Evolutionary conservation across 2,797 vertebrate species (phyloP), one percentile per base, ranked within the genome.

Genomic region (Scleropages formosus): DNA sequence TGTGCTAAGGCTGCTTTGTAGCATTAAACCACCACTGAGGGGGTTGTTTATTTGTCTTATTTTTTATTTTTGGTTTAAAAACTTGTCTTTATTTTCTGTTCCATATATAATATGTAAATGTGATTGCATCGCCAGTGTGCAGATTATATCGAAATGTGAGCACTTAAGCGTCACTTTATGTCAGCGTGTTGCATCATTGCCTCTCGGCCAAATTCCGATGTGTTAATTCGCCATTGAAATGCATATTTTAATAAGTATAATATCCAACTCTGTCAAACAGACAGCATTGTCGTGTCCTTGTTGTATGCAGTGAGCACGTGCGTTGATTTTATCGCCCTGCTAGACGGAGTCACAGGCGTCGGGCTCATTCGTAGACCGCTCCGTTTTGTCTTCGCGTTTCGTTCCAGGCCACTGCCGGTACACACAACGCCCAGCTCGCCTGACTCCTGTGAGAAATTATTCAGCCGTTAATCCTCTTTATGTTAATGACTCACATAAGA

Each of bases 1-100:
- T 79, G 85, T 87, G 85, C 90, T 78, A 83, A 86, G 87, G 86
- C 91, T 90, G 88, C 82, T 90, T 88, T 84, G 89, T 88, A 86
- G 88, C 85, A 88, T 83, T 80, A 77, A 79, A 74, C 75, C 76
- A 47, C 49, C 61, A 39, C 27, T 16, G 20, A 39, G 11, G 8
- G 11, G 58, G 66, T 65, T 76, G 64, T 78, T 44, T 31, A 11
- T 72, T 72, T 46, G 70, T 72, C 39, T 74, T 22, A 0, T 47
- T 53, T 60, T 78, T 80, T 61, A 3, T 61, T 61, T 61, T n/a
- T 22, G 61, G 59, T 22, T 0, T 61, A 61, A 10, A 61, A 22
- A 9, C 20, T 72, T 72, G 20, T 80, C 31, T 78, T 72, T 78
- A 76, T 80, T 81, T 84, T 18, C 79, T 81, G 83, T 85, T 86